Evolutionary conservation across 2,113 vertebrate genomes (phyloP).

Genomic region (Corythaeola cristata): DNA sequence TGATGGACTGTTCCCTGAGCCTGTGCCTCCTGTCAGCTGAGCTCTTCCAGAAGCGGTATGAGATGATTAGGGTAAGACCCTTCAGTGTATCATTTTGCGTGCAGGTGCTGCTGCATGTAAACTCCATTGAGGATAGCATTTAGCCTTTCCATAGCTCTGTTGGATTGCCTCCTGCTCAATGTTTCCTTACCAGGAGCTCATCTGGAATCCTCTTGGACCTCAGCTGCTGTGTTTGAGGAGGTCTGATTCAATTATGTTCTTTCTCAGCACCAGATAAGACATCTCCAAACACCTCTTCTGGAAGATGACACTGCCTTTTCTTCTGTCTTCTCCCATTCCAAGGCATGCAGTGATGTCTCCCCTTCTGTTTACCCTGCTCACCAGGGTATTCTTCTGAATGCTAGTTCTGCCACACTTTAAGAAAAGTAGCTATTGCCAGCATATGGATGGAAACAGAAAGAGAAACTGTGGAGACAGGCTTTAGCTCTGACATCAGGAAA

Average conservation of each 20-base stretch:
- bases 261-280: background rate
- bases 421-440: background rate
- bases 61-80: background rate
- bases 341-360: background rate
- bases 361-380: background rate
- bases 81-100: background rate
- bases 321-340: background rate
- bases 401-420: background rate
- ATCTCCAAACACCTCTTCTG: background rate
- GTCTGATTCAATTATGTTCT: background rate
- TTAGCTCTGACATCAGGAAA: background rate
- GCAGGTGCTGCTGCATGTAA: background rate
- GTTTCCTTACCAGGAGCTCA: background rate
- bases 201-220: background rate
- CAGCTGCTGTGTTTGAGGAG: background rate
- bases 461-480: background rate
- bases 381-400: accelerated
- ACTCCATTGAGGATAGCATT: background rate
- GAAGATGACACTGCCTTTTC: background rate
- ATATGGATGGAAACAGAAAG: background rate
- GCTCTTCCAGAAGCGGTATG: background rate
- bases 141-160: background rate
- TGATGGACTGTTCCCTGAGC: background rate
- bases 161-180: background rate
- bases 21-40: background rate